These are phyloP conservation scores for Furcula furcula DNA, from an alignment of 2,888 invertebrate genomes.

Conservation along the genomic window DNA sequence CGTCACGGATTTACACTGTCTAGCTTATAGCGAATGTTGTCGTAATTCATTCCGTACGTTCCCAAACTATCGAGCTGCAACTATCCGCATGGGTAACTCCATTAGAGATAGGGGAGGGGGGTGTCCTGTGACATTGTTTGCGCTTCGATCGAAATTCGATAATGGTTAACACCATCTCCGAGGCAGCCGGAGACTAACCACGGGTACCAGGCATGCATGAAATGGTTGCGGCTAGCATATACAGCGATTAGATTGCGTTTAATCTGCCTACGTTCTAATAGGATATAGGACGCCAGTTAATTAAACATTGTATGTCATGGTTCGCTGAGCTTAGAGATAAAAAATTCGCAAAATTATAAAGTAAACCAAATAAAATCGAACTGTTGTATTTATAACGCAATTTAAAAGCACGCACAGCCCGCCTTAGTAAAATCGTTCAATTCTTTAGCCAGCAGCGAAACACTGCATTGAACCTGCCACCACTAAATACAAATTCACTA, in stretches of 20 bases:
- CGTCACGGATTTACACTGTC: too few species aligned
- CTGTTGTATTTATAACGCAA: too few species aligned
- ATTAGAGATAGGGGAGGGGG: slow-evolving; percentile 25
- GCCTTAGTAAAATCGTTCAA: too few species aligned
- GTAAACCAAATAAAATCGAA: too few species aligned
- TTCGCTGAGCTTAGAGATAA: too few species aligned
- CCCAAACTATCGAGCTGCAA: slow-evolving; percentile 31
- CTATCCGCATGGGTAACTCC: slow-evolving; percentile 37
- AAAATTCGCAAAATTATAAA: too few species aligned
- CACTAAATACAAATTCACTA: too few species aligned
- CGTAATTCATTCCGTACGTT: slow-evolving; percentile 12
- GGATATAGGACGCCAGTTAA: neutral
- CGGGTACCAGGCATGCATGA: slow-evolving; percentile 10
- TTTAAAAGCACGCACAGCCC: too few species aligned
- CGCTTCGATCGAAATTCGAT: slow-evolving; percentile 39
- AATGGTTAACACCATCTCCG: slow-evolving; percentile 11
- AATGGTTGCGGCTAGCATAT: slow-evolving; percentile 5
- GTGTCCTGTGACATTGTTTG: slow-evolving; percentile 43
- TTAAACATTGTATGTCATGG: neutral
- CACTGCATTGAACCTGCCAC: too few species aligned
- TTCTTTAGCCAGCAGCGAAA: too few species aligned
- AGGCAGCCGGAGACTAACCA: slow-evolving; percentile 4
- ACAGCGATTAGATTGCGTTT: slow-evolving; percentile 2
- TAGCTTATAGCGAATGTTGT: neutral
- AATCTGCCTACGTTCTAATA: neutral